phyloP scores from a whole-genome alignment of 2,888 invertebrate genomes.

The Nomada ruficornis region DNA sequence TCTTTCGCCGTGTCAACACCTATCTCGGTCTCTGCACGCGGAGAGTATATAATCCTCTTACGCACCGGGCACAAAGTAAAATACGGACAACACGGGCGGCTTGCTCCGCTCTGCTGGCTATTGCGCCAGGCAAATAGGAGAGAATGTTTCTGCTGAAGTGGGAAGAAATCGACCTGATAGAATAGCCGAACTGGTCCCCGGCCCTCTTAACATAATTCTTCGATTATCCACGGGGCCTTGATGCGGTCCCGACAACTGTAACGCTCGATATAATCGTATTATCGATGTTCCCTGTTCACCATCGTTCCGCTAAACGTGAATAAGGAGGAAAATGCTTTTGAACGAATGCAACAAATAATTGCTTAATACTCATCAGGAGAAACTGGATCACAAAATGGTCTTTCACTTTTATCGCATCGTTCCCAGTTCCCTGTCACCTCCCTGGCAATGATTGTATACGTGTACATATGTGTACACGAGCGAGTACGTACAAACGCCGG shows the following conservation, averaged over 20 bases:
- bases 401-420: background rate
- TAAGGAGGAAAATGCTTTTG: too few relatives aligned
- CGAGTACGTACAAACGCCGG: constrained; percentile 13
- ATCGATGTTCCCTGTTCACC: too few relatives aligned
- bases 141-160: constrained; percentile 4
- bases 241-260: too few relatives aligned
- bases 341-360: too few relatives aligned
- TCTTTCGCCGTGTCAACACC: constrained; percentile 14
- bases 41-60: constrained; percentile 83
- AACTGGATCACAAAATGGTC: too few relatives aligned
- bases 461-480: background rate
- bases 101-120: constrained; percentile 64
- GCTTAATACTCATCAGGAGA: too few relatives aligned
- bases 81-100: constrained; percentile 71
- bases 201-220: too few relatives aligned
- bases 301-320: too few relatives aligned
- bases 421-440: constrained; percentile 63
- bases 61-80: constrained; percentile 83
- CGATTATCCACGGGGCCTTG: too few relatives aligned
- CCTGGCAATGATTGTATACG: background rate
- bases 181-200: background rate
- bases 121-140: constrained; percentile 63
- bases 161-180: background rate
- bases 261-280: too few relatives aligned
- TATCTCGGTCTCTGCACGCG: constrained; percentile 35